Percentiles rank a stretch among this genome's conserved stretches.
phyloP scores from a whole-genome alignment of 2,888 invertebrate species.

The Ceraclea dissimilis region DNA sequence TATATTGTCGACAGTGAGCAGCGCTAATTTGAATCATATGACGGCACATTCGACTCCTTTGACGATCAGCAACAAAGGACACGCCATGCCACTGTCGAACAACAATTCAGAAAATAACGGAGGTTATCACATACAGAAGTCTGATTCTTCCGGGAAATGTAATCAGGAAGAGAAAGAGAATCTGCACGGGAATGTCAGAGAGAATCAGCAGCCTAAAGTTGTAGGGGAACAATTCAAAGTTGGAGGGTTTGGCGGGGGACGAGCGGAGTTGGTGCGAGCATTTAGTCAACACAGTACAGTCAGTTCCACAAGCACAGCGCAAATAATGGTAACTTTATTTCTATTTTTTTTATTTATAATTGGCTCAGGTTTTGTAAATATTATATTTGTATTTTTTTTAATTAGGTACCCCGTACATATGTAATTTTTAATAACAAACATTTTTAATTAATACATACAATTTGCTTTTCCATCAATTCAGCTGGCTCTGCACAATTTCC shows the following conservation, averaged over 20 bases:
- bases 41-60: slow-evolving; percentile 49
- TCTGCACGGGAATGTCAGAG: slow-evolving; percentile 24
- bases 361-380: too few species aligned
- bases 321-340: slow-evolving; percentile 17
- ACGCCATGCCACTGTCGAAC: slow-evolving; percentile 57
- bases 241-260: slow-evolving; percentile 15
- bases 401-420: too few species aligned
- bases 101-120: slow-evolving; percentile 27
- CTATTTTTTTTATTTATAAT: too few species aligned
- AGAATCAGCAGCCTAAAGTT: slow-evolving; percentile 32
- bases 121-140: slow-evolving; percentile 47
- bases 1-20: slow-evolving; percentile 33
- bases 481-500: too few species aligned
- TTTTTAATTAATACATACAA: too few species aligned
- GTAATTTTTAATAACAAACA: too few species aligned
- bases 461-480: too few species aligned
- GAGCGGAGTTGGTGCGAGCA: slow-evolving; percentile 22
- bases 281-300: slow-evolving; percentile 22
- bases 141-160: slow-evolving; percentile 46
- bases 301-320: slow-evolving; percentile 18
- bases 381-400: too few species aligned
- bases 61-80: slow-evolving; percentile 52
- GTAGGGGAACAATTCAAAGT: slow-evolving; percentile 19
- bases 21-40: slow-evolving; percentile 46
- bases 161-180: slow-evolving; percentile 37